These are phyloP conservation scores for Pollenia amentaria DNA, from an alignment of 2,888 invertebrate genomes.

Conservation along the genomic window DNA sequence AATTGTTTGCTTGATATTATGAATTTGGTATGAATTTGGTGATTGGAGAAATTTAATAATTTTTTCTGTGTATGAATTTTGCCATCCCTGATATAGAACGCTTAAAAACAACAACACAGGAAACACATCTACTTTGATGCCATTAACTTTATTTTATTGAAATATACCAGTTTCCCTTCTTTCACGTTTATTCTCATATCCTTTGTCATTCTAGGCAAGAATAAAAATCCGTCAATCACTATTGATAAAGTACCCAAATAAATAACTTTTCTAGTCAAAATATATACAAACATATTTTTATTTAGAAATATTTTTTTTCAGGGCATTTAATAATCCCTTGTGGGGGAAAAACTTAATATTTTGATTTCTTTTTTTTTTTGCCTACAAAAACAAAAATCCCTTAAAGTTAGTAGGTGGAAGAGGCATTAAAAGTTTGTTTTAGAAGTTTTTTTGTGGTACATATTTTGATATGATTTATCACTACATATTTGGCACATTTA, in stretches of 20 bases:
- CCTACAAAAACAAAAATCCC: too few relatives aligned
- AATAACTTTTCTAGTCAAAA: conserved; percentile 15
- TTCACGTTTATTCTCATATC: too few relatives aligned
- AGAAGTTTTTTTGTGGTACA: conserved; percentile 4
- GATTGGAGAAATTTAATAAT: too few relatives aligned
- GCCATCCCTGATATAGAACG: too few relatives aligned
- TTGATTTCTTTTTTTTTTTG: background rate
- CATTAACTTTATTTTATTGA: too few relatives aligned
- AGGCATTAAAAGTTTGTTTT: background rate
- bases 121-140: too few relatives aligned
- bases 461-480: background rate
- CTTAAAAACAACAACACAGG: too few relatives aligned
- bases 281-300: background rate
- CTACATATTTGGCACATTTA: background rate
- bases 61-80: too few relatives aligned
- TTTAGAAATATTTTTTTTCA: background rate
- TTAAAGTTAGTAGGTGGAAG: background rate
- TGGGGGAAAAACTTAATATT: background rate
- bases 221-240: conserved; percentile 28
- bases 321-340: background rate
- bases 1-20: too few relatives aligned
- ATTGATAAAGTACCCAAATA: conserved; percentile 31
- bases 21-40: too few relatives aligned
- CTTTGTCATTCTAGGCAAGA: too few relatives aligned
- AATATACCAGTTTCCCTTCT: too few relatives aligned